phyloP scores from a whole-genome alignment of 2,113 vertebrate species.

The Antechinus flavipes region DNA sequence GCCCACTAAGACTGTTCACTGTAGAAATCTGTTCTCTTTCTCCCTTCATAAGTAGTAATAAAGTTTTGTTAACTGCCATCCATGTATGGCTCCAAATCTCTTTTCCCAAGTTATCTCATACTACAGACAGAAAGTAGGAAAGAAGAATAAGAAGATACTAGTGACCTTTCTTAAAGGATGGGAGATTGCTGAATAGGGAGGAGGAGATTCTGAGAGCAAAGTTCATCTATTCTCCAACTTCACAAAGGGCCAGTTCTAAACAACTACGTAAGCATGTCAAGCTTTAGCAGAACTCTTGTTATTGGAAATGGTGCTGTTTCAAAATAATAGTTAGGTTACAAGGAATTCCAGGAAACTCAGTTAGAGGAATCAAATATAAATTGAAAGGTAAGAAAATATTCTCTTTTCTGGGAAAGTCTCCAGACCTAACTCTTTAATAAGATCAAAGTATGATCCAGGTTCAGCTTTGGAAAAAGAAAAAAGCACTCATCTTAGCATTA shows the following conservation, averaged over 20 bases:
- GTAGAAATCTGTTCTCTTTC: neutral
- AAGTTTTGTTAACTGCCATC: neutral
- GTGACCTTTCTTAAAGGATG: neutral
- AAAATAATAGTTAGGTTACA: neutral
- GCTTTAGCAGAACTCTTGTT: neutral
- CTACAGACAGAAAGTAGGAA: neutral
- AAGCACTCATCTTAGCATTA: neutral
- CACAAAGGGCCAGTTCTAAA: neutral
- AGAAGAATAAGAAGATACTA: neutral
- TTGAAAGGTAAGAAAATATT: neutral
- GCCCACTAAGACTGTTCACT: neutral
- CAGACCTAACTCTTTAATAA: neutral
- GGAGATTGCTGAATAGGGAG: neutral
- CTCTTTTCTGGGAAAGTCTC: neutral
- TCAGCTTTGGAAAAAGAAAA: neutral
- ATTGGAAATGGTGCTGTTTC: neutral
- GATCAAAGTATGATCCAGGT: neutral
- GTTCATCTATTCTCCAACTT: neutral
- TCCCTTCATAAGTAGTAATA: neutral
- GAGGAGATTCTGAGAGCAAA: neutral
- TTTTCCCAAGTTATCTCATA: neutral
- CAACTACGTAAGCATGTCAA: neutral
- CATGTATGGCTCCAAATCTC: neutral
- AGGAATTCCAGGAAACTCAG: neutral
- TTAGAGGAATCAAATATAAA: neutral